Evolutionary conservation across 1,140 invertebrate species (phyloP), one percentile per base, ranked within the genome.

Genomic region (Bilobella aurantiaca): DNA sequence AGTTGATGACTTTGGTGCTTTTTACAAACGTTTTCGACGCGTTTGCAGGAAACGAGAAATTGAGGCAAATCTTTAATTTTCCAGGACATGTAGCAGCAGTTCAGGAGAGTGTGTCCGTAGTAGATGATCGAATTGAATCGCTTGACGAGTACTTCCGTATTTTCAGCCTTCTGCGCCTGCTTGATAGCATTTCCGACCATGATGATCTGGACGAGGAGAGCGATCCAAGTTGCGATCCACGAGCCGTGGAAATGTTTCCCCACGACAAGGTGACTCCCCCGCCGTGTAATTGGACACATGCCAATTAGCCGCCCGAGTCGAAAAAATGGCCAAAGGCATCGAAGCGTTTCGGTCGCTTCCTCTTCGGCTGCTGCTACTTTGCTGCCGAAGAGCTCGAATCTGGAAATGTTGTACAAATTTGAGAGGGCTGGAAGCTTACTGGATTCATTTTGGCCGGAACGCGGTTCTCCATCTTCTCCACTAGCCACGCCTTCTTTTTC

Each of bases 321-420:
- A 1, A 68, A 46, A 47, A 68, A 68, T 14, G 67, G 67, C 63
- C 67, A 65, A 1, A 68, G 32, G 21, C 46, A 61, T 2, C n/a
- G 42, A 1, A 64, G 34, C 27, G 29, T 31, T 62, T 68, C 67
- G 8, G 47, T 57, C 16, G 29, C 60, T 29, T 58, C 25, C 0
- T 28, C 31, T 3, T 27, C 60, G 1, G 21, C 32, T 3, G 12
- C 23, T 29, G 3, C 31, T 12, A 65, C 8, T 58, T 34, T 37
- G n/a, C 30, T 8, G 28, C 25, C 14, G 14, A 58, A 34, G 21
- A 62, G 30, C 59, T 62, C 59, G 28, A 62, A 62, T 14, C 46
- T 58, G 21, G 29, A 8, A 14, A 58, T 14, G 25, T 58, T 21
- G 21, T 53, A 53, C 14, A 12, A 18, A 18, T 23, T 53, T 5